These are phyloP conservation scores for Zophobas atratus DNA, from an alignment of 1,140 invertebrate species.

Conservation along the genomic window DNA sequence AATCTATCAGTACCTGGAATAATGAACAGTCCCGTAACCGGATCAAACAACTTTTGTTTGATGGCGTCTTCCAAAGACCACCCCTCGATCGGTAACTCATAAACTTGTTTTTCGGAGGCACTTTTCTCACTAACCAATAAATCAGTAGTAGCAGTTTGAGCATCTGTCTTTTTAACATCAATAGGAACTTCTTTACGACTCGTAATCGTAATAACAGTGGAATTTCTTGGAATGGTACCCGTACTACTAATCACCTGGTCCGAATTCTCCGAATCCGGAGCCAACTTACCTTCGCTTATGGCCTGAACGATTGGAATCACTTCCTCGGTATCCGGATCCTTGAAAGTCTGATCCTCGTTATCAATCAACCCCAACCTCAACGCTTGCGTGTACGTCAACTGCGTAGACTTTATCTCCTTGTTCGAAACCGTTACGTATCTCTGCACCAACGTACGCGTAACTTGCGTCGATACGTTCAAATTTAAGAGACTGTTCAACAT, in stretches of 20 bases:
- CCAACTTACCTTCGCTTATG: constrained; percentile 79
- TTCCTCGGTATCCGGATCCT: constrained; percentile 82
- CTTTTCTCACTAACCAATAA: constrained; percentile 69
- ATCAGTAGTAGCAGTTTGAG: constrained; percentile 65
- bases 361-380: constrained; percentile 85
- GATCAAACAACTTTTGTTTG: constrained; percentile 83
- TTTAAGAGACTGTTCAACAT: constrained; percentile 87
- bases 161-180: constrained; percentile 49
- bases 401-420: constrained; percentile 73
- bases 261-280: constrained; percentile 74
- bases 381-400: constrained; percentile 85
- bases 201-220: constrained; percentile 55
- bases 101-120: constrained; percentile 71
- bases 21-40: constrained; percentile 85
- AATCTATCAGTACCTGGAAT: constrained; percentile 90
- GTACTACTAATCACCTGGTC: constrained; percentile 62
- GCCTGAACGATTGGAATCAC: constrained; percentile 88
- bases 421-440: constrained; percentile 83
- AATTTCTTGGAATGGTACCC: constrained; percentile 53
- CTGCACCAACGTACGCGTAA: constrained; percentile 86
- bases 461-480: constrained; percentile 88
- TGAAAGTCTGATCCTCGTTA: constrained; percentile 83
- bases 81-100: constrained; percentile 85
- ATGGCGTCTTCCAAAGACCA: constrained; percentile 87
- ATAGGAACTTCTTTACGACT: constrained; percentile 55